phyloP scores from a whole-genome alignment of 1,140 invertebrate genomes.

The Hycleus cichorii region DNA sequence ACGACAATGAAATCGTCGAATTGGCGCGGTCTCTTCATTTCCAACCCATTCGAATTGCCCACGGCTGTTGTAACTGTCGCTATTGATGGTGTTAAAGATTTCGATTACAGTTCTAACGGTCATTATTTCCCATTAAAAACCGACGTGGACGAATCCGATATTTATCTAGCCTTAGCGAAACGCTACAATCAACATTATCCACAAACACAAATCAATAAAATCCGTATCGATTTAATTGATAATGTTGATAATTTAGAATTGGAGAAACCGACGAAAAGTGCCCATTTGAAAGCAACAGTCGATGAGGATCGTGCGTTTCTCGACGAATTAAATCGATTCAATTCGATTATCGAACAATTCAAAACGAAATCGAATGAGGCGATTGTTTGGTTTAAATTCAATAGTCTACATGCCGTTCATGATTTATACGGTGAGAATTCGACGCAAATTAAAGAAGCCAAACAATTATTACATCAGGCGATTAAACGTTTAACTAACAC shows the following conservation, averaged over 20 bases:
- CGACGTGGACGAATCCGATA: slow-evolving; percentile 57
- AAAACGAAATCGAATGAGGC: slow-evolving; percentile 48
- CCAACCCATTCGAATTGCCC: slow-evolving; percentile 67
- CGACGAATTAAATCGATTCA: slow-evolving; percentile 54
- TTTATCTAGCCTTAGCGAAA: slow-evolving; percentile 51
- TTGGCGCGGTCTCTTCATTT: slow-evolving; percentile 64
- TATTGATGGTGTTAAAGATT: slow-evolving; percentile 58
- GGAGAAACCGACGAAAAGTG: slow-evolving; percentile 41
- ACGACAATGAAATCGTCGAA: slow-evolving; percentile 55
- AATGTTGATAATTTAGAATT: slow-evolving; percentile 47
- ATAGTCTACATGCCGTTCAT: slow-evolving; percentile 52
- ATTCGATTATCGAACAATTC: slow-evolving; percentile 53
- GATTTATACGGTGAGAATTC: slow-evolving; percentile 63
- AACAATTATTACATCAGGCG: slow-evolving; percentile 52
- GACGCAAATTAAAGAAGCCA: slow-evolving; percentile 57
- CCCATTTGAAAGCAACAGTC: slow-evolving; percentile 46
- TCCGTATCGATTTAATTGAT: slow-evolving; percentile 57
- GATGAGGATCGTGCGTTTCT: slow-evolving; percentile 60
- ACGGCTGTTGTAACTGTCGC: slow-evolving; percentile 67
- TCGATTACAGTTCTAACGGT: slow-evolving; percentile 44
- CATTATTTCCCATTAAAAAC: slow-evolving; percentile 52
- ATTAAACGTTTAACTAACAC: slow-evolving; percentile 50
- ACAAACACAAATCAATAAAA: slow-evolving; percentile 49
- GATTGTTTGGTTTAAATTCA: slow-evolving; percentile 59
- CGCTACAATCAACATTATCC: slow-evolving; percentile 51